Evolutionary conservation across 2,888 invertebrate genomes (phyloP).

Genomic region (Tribolium freemani): DNA sequence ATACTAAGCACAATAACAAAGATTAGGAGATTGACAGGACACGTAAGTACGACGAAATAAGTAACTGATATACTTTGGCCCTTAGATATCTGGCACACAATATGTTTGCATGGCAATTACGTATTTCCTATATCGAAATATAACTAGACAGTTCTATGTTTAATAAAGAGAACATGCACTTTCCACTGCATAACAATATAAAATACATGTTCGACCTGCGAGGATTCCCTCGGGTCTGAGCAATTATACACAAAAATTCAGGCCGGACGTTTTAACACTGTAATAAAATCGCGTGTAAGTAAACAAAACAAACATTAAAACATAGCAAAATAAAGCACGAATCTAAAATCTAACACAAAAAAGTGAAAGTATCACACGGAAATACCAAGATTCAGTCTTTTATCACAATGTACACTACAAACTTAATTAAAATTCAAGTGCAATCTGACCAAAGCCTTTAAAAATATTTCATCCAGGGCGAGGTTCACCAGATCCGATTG

Average conservation of each 20-base stretch:
- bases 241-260: conserved; percentile 20
- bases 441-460: conserved; percentile 8
- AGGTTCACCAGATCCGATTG: neutral
- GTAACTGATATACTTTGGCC: conserved; percentile 55
- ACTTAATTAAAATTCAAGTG: conserved; percentile 13
- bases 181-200: conserved; percentile 7
- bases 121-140: conserved; percentile 64
- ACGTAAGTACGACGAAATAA: conserved; percentile 57
- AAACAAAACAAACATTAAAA: conserved; percentile 13
- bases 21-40: conserved; percentile 46
- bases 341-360: conserved; percentile 14
- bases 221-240: conserved; percentile 15
- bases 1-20: conserved; percentile 56
- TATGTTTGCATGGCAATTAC: conserved; percentile 66
- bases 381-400: conserved; percentile 40
- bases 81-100: conserved; percentile 62
- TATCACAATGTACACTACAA: conserved; percentile 42
- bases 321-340: conserved; percentile 27
- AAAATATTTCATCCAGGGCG: neutral
- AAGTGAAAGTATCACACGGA: conserved; percentile 33
- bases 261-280: conserved; percentile 16
- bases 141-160: conserved; percentile 50
- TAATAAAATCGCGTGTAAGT: conserved; percentile 13
- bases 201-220: conserved; percentile 30
- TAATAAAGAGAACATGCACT: conserved; percentile 41